These are phyloP conservation scores for Phoxinus dragarum DNA, from an alignment of 2,797 vertebrate species.

Conservation along the genomic window DNA sequence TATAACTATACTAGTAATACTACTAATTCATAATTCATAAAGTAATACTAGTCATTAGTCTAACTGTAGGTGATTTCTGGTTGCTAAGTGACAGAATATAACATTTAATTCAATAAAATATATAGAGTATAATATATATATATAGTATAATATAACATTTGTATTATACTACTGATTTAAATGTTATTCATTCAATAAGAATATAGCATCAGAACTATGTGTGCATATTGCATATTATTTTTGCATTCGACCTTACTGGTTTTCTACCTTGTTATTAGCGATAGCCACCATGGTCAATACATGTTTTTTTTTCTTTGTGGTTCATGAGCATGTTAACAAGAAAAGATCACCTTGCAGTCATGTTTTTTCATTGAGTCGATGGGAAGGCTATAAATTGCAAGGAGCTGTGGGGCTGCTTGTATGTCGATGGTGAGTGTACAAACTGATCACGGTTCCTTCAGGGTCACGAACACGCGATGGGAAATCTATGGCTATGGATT, in stretches of 20 bases:
- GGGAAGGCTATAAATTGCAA: slow-evolving; percentile 14
- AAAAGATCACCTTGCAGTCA: slow-evolving; percentile 18
- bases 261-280: slow-evolving; percentile 19
- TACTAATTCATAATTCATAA: too few species aligned
- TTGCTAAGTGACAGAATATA: background rate
- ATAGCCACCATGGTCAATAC: slow-evolving; percentile 31
- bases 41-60: background rate
- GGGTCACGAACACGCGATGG: slow-evolving; percentile 47
- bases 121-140: too few species aligned
- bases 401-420: slow-evolving; percentile 5
- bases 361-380: slow-evolving; percentile 11
- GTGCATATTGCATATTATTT: slow-evolving; percentile 10
- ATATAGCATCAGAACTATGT: background rate
- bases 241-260: background rate
- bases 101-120: too few species aligned
- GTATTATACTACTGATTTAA: background rate
- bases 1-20: too few species aligned
- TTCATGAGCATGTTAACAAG: slow-evolving; percentile 50
- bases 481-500: slow-evolving; percentile 55
- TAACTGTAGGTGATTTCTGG: background rate
- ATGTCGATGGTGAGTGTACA: background rate
- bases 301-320: slow-evolving; percentile 10
- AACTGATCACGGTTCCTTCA: slow-evolving; percentile 30
- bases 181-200: background rate
- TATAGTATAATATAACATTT: background rate